phyloP scores from a whole-genome alignment of 2,888 invertebrate species.

The Drosophila koepferae region DNA sequence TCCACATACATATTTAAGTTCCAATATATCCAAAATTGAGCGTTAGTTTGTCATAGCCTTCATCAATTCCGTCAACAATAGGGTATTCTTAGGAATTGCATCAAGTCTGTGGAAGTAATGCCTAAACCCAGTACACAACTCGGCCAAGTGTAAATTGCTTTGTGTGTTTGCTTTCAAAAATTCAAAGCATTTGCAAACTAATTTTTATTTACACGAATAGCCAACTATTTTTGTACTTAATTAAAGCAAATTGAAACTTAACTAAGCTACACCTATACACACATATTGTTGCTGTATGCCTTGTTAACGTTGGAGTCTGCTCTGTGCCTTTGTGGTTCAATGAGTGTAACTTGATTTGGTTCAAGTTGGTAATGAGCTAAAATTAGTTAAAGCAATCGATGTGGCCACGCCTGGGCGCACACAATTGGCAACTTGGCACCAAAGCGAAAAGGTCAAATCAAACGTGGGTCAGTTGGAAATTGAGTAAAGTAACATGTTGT shows the following conservation, averaged over 20 bases:
- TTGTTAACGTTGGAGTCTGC: constrained; percentile 2
- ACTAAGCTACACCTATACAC: constrained; percentile 7
- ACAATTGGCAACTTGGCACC: constrained; percentile 23
- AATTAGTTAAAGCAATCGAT: constrained; percentile 54
- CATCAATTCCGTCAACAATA: background rate
- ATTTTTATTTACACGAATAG: constrained; percentile 1
- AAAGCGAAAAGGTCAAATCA: constrained; percentile 53
- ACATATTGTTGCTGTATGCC: background rate
- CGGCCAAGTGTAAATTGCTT: constrained; percentile 38
- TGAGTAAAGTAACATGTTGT: constrained; percentile 30
- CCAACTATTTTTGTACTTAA: constrained; percentile 3
- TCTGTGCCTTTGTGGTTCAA: constrained; percentile 47
- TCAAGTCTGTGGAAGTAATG: constrained; percentile 10
- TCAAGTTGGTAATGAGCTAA: constrained; percentile 53
- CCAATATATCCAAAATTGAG: no score
- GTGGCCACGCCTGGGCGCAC: constrained; percentile 25
- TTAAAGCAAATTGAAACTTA: constrained; percentile 16
- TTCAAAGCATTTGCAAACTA: constrained; percentile 13
- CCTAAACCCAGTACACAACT: constrained; percentile 10
- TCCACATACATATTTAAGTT: background rate
- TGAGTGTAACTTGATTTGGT: constrained; percentile 54
- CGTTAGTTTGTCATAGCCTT: background rate
- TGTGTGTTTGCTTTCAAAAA: constrained; percentile 12
- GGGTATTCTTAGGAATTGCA: background rate
- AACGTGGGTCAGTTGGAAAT: constrained; percentile 22